These are phyloP conservation scores for Andrena marginata DNA, from an alignment of 2,888 invertebrate species.

Conservation along the genomic window DNA sequence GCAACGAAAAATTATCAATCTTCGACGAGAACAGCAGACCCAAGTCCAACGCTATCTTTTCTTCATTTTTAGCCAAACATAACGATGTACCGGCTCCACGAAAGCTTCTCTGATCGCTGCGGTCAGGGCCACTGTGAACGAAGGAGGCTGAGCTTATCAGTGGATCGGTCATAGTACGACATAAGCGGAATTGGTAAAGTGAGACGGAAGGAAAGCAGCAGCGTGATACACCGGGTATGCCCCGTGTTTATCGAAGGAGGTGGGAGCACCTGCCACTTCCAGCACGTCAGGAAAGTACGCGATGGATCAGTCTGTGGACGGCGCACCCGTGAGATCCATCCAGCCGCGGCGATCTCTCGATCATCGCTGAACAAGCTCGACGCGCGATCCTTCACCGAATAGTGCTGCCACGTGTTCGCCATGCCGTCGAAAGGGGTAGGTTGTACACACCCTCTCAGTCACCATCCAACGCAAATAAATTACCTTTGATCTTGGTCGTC, in stretches of 20 bases:
- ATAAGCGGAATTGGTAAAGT: neutral
- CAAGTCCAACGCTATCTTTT: too few species aligned
- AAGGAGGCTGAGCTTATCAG: constrained; percentile 1
- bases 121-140: neutral
- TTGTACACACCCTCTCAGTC: neutral
- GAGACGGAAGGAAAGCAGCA: constrained; percentile 36
- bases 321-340: constrained; percentile 57
- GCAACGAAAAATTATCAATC: too few species aligned
- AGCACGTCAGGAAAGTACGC: constrained; percentile 56
- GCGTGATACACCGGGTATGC: constrained; percentile 40
- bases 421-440: constrained; percentile 55
- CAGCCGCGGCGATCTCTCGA: constrained; percentile 46
- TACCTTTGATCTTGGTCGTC: neutral
- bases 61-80: too few species aligned
- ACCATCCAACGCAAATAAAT: neutral
- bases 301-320: constrained; percentile 68
- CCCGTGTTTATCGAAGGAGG: constrained; percentile 58
- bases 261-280: constrained; percentile 65
- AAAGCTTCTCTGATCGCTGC: too few species aligned
- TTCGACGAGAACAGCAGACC: too few species aligned
- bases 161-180: neutral
- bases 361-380: constrained; percentile 8
- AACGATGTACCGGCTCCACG: too few species aligned
- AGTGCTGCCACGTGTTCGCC: constrained; percentile 27
- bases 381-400: constrained; percentile 9